Percentiles rank a stretch among this genome's conserved stretches.
Evolutionary conservation across 1,140 invertebrate species (phyloP).

Genomic region (Drosophila repletoides): DNA sequence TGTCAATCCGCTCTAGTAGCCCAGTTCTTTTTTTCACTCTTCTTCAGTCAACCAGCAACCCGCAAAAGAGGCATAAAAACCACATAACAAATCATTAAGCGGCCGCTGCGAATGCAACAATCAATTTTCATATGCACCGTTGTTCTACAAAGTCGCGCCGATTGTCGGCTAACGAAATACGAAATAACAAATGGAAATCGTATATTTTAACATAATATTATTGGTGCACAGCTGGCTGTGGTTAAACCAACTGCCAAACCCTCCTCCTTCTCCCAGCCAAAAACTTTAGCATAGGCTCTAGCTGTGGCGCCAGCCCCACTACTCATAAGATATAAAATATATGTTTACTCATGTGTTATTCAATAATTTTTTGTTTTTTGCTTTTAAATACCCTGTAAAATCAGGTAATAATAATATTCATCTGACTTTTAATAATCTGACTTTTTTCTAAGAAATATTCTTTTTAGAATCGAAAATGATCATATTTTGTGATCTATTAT

Average conservation of each 20-base stretch:
- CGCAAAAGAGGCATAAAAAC: conserved; percentile 34
- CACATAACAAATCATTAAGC: conserved; percentile 64
- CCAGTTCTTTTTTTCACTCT: no score
- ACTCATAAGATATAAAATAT: no score
- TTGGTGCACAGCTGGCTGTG: conserved; percentile 65
- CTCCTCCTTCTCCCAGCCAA: not conserved
- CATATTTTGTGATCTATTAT: no score
- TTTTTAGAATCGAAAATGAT: no score
- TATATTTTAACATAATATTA: conserved; percentile 81
- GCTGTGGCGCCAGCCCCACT: not conserved
- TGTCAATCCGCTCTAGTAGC: not conserved
- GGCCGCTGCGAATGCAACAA: conserved; percentile 51
- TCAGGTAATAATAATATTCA: no score
- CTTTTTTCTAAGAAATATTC: no score
- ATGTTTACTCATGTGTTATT: no score
- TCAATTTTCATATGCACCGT: conserved; percentile 78
- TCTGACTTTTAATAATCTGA: no score
- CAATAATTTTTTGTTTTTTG: no score
- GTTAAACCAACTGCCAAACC: conserved; percentile 17
- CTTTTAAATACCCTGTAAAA: no score
- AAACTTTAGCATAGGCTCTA: not conserved
- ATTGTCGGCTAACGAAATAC: conserved; percentile 30
- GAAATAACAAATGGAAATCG: conserved; percentile 66
- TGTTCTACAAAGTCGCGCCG: conserved; percentile 57
- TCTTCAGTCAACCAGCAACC: not conserved